Evolutionary conservation across 2,797 vertebrate genomes (phyloP), one percentile per base, ranked within the genome.

Genomic region (Peromyscus eremicus): DNA sequence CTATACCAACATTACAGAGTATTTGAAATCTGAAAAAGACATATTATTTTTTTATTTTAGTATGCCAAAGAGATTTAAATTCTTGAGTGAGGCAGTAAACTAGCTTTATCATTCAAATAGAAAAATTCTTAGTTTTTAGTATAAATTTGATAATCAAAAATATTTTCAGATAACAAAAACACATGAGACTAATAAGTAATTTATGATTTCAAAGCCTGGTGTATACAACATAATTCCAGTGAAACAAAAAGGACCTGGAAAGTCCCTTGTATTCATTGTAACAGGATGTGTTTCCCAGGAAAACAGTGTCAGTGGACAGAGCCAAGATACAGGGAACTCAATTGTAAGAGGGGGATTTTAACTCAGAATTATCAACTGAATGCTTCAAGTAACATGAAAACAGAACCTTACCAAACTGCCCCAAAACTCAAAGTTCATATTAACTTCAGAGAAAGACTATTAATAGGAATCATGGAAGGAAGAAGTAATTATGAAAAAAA

Each of bases 181-280:
- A 97, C 91, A 96, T 70, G 86, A 64, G 17, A 90, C 77, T 94
- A 97, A 46, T 79, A 91, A 97, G 57, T 68, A 97, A 87, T 52
- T 79, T 75, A 96, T 77, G 79, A 81, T 96, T 94, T 94, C 92
- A 89, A 96, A 95, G 55, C 79, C 83, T 9, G 6, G 68, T 76
- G 84, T 85, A 94, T 71, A 85, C 32, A 87, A 95, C 68, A 76
- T 66, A 95, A 97, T 96, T 96, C 52, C 91, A 89, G 77, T 89
- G 94, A 96, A 97, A 96, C 90, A 95, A 95, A 95, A 94, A 94
- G 62, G 82, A 43, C 57, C 57, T 95, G 96, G 96, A 95, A 97
- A 97, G 91, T 95, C 94, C 97, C 95, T 95, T 11, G 21, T 4
- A 89, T 82, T 95, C 82, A 92, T 0, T 92, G 14, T 73, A 91